These are phyloP conservation scores for Trochalopteron elliotii DNA, from an alignment of 2,113 vertebrate genomes.

Conservation along the genomic window DNA sequence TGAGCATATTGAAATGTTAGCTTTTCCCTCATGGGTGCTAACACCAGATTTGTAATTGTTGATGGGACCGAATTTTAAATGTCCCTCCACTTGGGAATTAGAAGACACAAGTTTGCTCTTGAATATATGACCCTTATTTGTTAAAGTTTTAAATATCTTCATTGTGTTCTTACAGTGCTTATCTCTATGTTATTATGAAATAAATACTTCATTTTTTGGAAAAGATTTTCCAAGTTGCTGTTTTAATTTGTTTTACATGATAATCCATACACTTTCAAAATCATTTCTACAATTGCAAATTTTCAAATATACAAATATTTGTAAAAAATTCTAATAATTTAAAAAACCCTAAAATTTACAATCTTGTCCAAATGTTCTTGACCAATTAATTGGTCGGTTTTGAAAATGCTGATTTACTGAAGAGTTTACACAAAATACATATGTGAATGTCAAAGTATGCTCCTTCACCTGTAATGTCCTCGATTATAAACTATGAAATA, in stretches of 20 bases:
- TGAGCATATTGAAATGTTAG: slow-evolving; percentile 46
- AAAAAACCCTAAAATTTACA: neutral
- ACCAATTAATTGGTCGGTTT: neutral
- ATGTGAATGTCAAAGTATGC: neutral
- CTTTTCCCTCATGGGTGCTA: slow-evolving; percentile 21
- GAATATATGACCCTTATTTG: neutral
- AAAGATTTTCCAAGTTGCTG: neutral
- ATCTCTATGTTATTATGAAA: neutral
- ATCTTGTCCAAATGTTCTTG: neutral
- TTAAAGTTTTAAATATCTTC: neutral
- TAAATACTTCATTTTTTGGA: accelerated
- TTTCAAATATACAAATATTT: neutral
- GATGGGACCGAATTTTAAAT: slow-evolving; percentile 20
- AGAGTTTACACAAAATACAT: neutral
- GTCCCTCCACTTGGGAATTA: neutral
- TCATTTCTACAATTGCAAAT: neutral
- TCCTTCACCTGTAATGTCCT: neutral
- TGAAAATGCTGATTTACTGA: neutral
- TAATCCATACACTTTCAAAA: neutral
- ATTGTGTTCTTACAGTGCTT: neutral
- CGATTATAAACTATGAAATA: neutral
- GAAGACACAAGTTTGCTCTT: neutral
- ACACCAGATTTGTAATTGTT: slow-evolving; percentile 5
- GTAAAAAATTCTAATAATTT: neutral
- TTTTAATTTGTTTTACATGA: neutral